Conservation (phyloP, 2,797 vertebrate genomes). For the Podarcis lilfordi region DNA sequence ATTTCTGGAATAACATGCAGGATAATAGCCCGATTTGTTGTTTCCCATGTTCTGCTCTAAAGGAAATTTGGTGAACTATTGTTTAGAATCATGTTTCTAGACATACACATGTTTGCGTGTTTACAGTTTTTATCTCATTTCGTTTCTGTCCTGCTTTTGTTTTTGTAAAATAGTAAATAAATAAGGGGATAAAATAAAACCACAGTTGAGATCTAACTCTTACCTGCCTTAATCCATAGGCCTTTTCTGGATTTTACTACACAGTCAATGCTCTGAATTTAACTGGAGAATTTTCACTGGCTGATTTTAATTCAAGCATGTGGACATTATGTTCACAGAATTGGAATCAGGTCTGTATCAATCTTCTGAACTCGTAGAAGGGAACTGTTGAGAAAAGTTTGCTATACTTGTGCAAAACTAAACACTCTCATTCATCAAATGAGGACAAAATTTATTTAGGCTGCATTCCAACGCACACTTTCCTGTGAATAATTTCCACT, state of each 20-base stretch:
- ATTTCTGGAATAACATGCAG: too few relatives aligned
- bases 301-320: slow-evolving; percentile 81
- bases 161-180: too few relatives aligned
- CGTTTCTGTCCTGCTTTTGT: too few relatives aligned
- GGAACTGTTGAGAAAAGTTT: not conserved
- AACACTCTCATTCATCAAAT: not conserved
- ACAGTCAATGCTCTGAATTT: slow-evolving; percentile 81
- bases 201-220: slow-evolving; percentile 34
- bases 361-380: slow-evolving; percentile 19
- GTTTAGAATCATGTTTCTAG: too few relatives aligned
- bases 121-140: too few relatives aligned
- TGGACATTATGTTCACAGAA: slow-evolving; percentile 82
- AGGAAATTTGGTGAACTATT: too few relatives aligned
- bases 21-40: too few relatives aligned
- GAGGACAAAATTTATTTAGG: not conserved
- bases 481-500: not conserved
- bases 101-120: too few relatives aligned
- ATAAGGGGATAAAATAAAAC: too few relatives aligned
- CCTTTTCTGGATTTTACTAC: slow-evolving; percentile 92
- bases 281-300: slow-evolving; percentile 78
- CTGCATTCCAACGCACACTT: not conserved
- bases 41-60: too few relatives aligned
- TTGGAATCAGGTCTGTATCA: slow-evolving; percentile 83
- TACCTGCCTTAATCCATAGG: slow-evolving; percentile 74
- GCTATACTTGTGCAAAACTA: not conserved